Base-by-base conservation (phyloP, 2,888 invertebrate species). In the Noctua janthe region DNA sequence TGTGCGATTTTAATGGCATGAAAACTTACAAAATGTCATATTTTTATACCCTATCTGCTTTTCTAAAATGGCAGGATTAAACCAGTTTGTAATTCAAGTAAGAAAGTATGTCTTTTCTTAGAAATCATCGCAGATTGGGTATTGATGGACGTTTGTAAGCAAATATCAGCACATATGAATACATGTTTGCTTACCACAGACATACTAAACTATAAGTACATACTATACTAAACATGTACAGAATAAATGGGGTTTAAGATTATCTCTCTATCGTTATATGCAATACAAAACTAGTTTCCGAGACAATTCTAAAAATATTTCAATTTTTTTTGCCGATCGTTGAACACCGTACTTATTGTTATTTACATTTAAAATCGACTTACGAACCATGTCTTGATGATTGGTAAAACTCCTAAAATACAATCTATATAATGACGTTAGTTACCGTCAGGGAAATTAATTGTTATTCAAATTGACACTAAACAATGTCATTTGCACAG, bases 271-370 rank as follows among this genome's bases (percentile, higher is more conserved):
- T 85, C 91, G 84, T 91, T 91, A 89, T 87, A 89, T 92, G 91
- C 89, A 90, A 94, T 94, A 94, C 92, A 94, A 94, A 94, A 94
- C 93, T 94, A 94, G 86, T 82, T 87, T 87, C 82, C 83, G 91
- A 91, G 90, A 91, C 90, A 90, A 87, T 83, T 92, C 91, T 92
- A 92, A 91, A 91, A 92, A 90, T 88, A 87, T 87, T 78, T 83
- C 51, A 81, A 47, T 77, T 89, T 90, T 89, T 86, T 87, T 89
- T 90, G 87, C 85, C 84, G 90, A 89, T 90, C 91, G 91, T 80
- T 95, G 94, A 95, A 95, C 95, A 95, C 94, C 89, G 89, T 92
- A 91, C 90, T 90, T 88, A 89, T 87, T 89, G 82, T 91, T 93
- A 94, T 92, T 91, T 92, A 94, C 92, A 93, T 85, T 86, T 82